phyloP scores from a whole-genome alignment of 2,888 invertebrate species.

The Calliopum simillimum region DNA sequence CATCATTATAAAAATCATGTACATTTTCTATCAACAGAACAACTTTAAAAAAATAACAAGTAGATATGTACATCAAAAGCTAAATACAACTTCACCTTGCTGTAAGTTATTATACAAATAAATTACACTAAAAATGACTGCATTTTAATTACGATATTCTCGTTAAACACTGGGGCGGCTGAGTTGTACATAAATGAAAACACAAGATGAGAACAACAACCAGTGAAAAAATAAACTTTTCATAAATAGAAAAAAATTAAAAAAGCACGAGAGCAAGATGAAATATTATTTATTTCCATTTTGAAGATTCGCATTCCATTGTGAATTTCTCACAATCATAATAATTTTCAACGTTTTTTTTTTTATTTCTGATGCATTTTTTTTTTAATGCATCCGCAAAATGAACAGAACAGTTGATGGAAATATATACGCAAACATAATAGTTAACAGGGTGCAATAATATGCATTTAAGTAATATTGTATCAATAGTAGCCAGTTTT shows the following conservation, averaged over 20 bases:
- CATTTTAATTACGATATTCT: constrained; percentile 48
- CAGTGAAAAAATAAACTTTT: not conserved
- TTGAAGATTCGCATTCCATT: constrained; percentile 56
- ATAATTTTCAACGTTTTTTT: constrained; percentile 32
- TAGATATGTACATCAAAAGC: no score
- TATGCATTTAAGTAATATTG: no score
- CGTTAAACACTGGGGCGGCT: constrained; percentile 29
- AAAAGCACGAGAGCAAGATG: constrained; percentile 20
- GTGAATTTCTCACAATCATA: constrained; percentile 65
- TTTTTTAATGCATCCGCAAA: no score
- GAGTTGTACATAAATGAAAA: constrained; percentile 1
- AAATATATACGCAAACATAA: no score
- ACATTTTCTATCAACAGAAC: no score
- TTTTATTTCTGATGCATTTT: no score
- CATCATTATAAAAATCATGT: no score
- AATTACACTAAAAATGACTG: not conserved
- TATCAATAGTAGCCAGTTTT: no score
- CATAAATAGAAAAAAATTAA: not conserved
- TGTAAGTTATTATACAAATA: constrained; percentile 9
- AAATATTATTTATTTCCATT: constrained; percentile 7
- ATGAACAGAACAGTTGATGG: no score
- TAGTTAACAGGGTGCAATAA: no score
- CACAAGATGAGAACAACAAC: constrained; percentile 9
- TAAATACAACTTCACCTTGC: not conserved
- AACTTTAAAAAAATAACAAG: no score